These are phyloP conservation scores for Plestiodon gilberti DNA, from an alignment of 2,113 vertebrate genomes.

Conservation along the genomic window DNA sequence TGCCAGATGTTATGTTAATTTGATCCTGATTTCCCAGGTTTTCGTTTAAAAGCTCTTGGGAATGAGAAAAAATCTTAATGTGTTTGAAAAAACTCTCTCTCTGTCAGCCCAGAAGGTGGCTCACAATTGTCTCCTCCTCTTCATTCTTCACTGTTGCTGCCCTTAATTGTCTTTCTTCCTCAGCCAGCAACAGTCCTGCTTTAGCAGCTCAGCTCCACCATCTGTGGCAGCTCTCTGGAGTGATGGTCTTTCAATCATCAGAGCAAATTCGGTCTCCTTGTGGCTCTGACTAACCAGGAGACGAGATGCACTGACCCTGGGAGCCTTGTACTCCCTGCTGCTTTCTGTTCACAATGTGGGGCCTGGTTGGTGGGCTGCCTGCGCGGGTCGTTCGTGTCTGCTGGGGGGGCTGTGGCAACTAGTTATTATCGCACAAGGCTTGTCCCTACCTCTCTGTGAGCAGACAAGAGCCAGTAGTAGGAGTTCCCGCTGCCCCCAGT, in stretches of 20 bases:
- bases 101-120: not conserved
- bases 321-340: not conserved
- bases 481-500: not conserved
- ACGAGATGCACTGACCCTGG: too few relatives aligned
- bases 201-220: not conserved
- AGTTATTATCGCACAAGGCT: not conserved
- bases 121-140: not conserved
- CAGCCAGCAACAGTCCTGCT: not conserved
- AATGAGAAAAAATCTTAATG: not conserved
- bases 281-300: not conserved
- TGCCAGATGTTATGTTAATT: constrained; percentile 19
- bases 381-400: not conserved
- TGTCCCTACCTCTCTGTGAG: not conserved
- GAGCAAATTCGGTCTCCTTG: not conserved
- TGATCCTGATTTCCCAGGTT: constrained; percentile 9
- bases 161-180: not conserved
- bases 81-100: not conserved
- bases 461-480: not conserved
- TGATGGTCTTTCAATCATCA: not conserved
- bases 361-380: not conserved
- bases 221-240: not conserved
- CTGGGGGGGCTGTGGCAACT: too few relatives aligned
- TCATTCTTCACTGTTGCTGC: not conserved
- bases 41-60: not conserved
- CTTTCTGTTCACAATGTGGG: not conserved